Base-by-base conservation (phyloP, 1,140 invertebrate species). In the Drosophila tsacasi region DNA sequence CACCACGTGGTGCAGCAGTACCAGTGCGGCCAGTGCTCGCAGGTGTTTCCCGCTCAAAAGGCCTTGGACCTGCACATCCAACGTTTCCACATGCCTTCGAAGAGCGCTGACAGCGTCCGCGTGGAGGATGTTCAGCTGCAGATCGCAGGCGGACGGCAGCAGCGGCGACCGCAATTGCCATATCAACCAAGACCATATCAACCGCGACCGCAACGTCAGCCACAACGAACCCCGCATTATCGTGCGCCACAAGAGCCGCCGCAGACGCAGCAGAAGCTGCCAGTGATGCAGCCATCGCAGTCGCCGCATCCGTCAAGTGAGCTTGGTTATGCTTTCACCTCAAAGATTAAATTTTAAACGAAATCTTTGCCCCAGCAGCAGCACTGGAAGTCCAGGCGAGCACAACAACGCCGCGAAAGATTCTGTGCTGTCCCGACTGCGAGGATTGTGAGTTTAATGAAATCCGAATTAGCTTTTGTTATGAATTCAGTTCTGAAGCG, bases 361-460 rank as follows among this genome's bases (percentile, higher is more conserved):
- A 39, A 32, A 37, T 55, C 50, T 57, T 21, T 40, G 23, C 19
- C 25, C 44, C 52, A 60, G 21, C 27, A 60, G 21, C 25, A 85
- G 85, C 64, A 35, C 42, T 81, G 60, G 78, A 90, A 52, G 37
- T 50, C n/a, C 65, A 71, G 21, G 52, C 49, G 32, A 81, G 47
- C 30, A 27, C 50, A 7, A 42, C 66, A 2, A 49, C 55, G 35
- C 54, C 74, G 21, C 78, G 85, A 44, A 81, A 68, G 52, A 92
- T 90, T 75, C 78, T 92, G 10, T 91, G 91, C 59, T 91, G 91
- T 63, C 91, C 91, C 9, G 91, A 92, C 63, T 92, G 91, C 57
- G 91, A 92, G 63, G 83, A 90, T 46, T 80, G 91, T 92, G 76
- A 90, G 91, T 5, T 13, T 17, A 7, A 32, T 40, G 15, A 25